phyloP scores from a whole-genome alignment of 2,113 vertebrate genomes.

The Petrocephalus zakoni region DNA sequence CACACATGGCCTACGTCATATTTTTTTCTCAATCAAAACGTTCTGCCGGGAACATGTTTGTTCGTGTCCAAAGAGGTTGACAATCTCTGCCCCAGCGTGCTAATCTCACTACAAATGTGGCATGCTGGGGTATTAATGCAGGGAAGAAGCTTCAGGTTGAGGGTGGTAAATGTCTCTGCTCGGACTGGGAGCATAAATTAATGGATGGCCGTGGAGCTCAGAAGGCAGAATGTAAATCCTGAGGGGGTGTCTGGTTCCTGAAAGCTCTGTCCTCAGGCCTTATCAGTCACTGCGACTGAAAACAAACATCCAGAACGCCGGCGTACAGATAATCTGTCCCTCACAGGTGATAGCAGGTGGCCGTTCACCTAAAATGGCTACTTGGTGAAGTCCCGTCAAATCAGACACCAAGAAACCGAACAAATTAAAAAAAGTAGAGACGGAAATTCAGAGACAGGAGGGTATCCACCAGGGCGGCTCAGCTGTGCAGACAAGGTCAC shows the following conservation, averaged over 20 bases:
- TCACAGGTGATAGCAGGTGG: not conserved
- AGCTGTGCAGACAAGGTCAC: not conserved
- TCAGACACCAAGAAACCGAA: not conserved
- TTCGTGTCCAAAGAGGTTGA: not conserved
- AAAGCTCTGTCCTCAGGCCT: not conserved
- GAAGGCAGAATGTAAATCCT: not conserved
- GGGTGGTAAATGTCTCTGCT: not conserved
- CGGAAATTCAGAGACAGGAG: not conserved
- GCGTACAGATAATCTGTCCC: not conserved
- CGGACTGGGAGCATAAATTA: not conserved
- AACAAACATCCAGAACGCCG: not conserved
- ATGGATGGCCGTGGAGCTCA: not conserved
- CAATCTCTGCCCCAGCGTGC: not conserved
- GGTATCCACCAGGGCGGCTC: not conserved
- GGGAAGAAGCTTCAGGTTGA: not conserved
- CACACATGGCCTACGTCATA: not conserved
- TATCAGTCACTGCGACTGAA: not conserved
- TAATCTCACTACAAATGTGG: not conserved
- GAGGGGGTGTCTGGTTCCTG: not conserved
- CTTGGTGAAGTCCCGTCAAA: not conserved
- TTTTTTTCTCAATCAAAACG: not conserved
- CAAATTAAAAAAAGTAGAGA: not conserved
- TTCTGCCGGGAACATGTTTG: not conserved
- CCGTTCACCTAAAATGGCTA: not conserved
- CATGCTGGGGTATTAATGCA: not conserved